Conservation (phyloP, 2,797 vertebrate genomes). For the Propithecus deckenii region DNA sequence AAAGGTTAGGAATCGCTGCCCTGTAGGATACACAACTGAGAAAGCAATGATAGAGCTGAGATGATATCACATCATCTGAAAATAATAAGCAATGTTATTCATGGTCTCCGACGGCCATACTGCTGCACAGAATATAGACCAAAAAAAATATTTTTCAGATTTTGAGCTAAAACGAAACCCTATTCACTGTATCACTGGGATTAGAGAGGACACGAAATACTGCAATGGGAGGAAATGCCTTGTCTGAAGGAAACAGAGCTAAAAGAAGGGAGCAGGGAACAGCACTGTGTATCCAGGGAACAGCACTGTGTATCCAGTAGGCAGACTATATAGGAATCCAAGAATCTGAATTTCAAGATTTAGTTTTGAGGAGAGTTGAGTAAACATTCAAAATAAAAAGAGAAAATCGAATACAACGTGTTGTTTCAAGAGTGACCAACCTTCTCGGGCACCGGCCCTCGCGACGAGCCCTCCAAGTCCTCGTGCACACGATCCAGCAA, state of each 20-base stretch:
- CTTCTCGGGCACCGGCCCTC: neutral
- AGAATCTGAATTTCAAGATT: neutral
- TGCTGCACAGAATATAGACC: neutral
- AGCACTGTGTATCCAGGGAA: too few species aligned
- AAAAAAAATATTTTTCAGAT: neutral
- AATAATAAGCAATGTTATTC: neutral
- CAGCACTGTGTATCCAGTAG: rapidly evolving
- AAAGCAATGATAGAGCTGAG: neutral
- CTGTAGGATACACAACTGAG: neutral
- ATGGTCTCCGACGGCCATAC: neutral
- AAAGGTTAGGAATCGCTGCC: neutral
- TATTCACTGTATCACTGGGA: neutral
- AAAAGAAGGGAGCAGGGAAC: neutral
- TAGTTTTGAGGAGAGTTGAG: neutral
- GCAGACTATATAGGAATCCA: neutral
- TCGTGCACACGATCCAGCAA: constrained; percentile 94
- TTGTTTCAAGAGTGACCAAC: constrained; percentile 14
- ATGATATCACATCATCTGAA: neutral
- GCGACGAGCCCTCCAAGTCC: constrained; percentile 85
- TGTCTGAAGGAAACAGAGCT: neutral
- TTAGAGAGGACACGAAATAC: neutral
- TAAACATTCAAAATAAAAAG: neutral
- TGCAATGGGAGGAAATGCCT: neutral
- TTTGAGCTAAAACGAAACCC: neutral
- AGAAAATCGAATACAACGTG: neutral